A percentile compares a stretch with the other conserved stretches of the same genome.
phyloP scores from a whole-genome alignment of 2,888 invertebrate genomes.

The Colostygia pectinataria region DNA sequence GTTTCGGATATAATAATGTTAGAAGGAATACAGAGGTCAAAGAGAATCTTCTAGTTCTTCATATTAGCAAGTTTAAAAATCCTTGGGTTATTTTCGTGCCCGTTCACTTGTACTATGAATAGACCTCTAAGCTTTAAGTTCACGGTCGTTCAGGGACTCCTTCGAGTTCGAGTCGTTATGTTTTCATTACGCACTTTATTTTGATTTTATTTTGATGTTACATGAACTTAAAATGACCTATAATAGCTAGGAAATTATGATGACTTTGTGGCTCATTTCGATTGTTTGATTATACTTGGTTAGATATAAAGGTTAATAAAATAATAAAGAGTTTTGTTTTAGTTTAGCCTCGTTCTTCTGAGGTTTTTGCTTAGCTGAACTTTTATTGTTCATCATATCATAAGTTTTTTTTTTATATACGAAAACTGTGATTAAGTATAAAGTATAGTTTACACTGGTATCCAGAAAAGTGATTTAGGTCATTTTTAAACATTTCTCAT shows the following conservation, averaged over 20 bases:
- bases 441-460: no score
- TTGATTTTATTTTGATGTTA: constrained; percentile 36
- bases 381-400: no score
- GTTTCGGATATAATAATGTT: no score
- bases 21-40: no score
- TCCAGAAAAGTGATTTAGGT: no score
- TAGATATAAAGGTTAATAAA: constrained; percentile 5
- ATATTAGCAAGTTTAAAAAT: no score
- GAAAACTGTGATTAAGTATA: no score
- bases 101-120: constrained; percentile 8
- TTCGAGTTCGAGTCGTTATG: constrained; percentile 33
- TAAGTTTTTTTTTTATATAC: no score
- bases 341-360: neutral
- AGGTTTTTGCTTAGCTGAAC: no score
- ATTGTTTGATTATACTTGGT: constrained; percentile 19
- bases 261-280: constrained; percentile 24
- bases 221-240: constrained; percentile 19
- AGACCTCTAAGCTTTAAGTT: constrained; percentile 25
- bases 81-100: no score
- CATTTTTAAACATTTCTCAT: no score
- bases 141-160: constrained; percentile 34
- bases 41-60: no score
- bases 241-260: constrained; percentile 25
- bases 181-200: constrained; percentile 36
- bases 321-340: constrained; percentile 8